Evolutionary conservation across 2,113 vertebrate genomes (phyloP).

Genomic region (Pelodiscus sinensis): DNA sequence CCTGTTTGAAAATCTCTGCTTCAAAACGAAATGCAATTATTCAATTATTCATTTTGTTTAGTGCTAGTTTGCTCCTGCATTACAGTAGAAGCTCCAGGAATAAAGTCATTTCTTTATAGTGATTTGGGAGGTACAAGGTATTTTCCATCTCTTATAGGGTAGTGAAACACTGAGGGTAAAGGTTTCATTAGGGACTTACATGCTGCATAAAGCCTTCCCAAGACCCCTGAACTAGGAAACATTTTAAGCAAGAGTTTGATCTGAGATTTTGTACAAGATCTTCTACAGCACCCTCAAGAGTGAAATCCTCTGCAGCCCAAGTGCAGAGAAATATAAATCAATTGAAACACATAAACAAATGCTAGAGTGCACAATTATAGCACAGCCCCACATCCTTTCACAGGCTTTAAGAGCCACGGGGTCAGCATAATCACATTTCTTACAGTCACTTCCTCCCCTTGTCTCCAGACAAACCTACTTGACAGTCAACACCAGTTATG

Average conservation of each 20-base stretch:
- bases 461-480: background rate
- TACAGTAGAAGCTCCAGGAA: background rate
- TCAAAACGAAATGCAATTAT: background rate
- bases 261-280: background rate
- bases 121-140: background rate
- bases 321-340: background rate
- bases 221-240: background rate
- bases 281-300: constrained; percentile 10
- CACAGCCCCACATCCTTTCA: background rate
- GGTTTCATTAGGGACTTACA: constrained; percentile 12
- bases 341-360: background rate
- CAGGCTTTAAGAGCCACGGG: background rate
- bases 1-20: background rate
- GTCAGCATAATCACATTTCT: background rate
- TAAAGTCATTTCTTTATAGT: background rate
- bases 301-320: background rate
- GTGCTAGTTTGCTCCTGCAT: background rate
- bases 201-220: background rate
- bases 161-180: background rate
- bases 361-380: background rate
- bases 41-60: background rate
- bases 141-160: background rate
- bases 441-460: background rate
- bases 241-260: background rate
- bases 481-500: background rate